Base-by-base conservation (phyloP, 2,797 vertebrate genomes). In the Gallirallus australis region DNA sequence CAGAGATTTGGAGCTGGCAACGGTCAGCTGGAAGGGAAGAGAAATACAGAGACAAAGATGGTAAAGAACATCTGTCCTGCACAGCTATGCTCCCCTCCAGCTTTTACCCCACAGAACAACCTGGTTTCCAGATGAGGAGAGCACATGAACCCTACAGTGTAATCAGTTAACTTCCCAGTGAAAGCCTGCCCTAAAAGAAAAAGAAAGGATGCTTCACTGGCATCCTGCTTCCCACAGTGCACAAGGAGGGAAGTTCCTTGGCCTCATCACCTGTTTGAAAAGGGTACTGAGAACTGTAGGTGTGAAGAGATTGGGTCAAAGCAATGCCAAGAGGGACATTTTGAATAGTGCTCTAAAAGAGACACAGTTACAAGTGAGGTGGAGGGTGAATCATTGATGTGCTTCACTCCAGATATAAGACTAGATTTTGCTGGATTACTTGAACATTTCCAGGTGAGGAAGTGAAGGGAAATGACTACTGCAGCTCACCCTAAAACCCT, bases 11-110 rank as follows among this genome's bases (percentile, higher is more conserved):
- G 75, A 94, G 33, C 19, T 72, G 28, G n/a, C 15, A 7, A 13
- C 40, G 40, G 23, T 80, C 50, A 17, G 54, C 48, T 87, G 54
- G 78, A 95, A 94, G n/a, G 57, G 56, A 86, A 73, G 11, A 72
- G 42, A 90, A 90, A 61, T 52, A 28, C 4, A 11, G 31, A 77
- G 39, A 72, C 52, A 79, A 77, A 80, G 39, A 89, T 9, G 18
- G 28, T 48, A 91, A 68, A 85, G 40, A 89, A 89, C 88, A 95
- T 87, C 53, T 95, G 70, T 69, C 48, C 69, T 79, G 52, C 81
- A 85, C 57, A 81, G 35, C 40, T 91, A 8, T 92, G 53, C 53
- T 79, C 45, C 64, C 65, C 31, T 80, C 35, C 54, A 52, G 52
- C 39, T 71, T 82, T 68, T 45, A 70, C 31, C n/a, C 39, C 48